phyloP scores from a whole-genome alignment of 2,797 vertebrate species.

The Tauraco hartlaubi region DNA sequence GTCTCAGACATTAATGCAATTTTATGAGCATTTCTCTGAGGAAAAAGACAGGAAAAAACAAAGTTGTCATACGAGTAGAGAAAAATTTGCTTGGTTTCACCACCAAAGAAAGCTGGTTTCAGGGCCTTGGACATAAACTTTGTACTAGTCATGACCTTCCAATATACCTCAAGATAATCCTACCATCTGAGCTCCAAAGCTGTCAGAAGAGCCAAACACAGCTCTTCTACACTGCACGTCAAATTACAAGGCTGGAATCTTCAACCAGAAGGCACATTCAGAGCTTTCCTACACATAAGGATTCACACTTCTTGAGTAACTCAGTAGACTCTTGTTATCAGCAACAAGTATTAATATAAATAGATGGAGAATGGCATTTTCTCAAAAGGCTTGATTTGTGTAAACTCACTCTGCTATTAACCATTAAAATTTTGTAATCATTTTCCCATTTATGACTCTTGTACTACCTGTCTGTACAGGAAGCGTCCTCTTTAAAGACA shows the following conservation, averaged over 20 bases:
- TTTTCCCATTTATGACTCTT: not conserved
- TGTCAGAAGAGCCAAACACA: not conserved
- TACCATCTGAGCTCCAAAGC: not conserved
- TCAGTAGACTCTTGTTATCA: not conserved
- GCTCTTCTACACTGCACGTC: not conserved
- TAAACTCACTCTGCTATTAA: not conserved
- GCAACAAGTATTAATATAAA: not conserved
- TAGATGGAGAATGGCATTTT: not conserved
- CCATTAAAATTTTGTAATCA: not conserved
- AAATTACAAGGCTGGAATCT: not conserved
- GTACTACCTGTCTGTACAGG: not conserved
- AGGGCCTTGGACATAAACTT: not conserved
- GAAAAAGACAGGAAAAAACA: not conserved
- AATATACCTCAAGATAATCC: not conserved
- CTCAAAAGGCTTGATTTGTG: not conserved
- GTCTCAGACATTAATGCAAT: not conserved
- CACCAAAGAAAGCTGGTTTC: not conserved
- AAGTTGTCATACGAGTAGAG: not conserved
- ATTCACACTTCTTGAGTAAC: not conserved
- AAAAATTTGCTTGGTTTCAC: not conserved
- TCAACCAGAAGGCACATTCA: not conserved
- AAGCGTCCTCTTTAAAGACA: not conserved
- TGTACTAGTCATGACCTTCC: not conserved
- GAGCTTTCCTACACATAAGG: not conserved
- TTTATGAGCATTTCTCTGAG: not conserved